A percentile compares a stretch with the other conserved stretches of the same genome.
These are phyloP conservation scores for Lasiurus cinereus DNA, from an alignment of 2,113 vertebrate genomes.

Conservation along the genomic window DNA sequence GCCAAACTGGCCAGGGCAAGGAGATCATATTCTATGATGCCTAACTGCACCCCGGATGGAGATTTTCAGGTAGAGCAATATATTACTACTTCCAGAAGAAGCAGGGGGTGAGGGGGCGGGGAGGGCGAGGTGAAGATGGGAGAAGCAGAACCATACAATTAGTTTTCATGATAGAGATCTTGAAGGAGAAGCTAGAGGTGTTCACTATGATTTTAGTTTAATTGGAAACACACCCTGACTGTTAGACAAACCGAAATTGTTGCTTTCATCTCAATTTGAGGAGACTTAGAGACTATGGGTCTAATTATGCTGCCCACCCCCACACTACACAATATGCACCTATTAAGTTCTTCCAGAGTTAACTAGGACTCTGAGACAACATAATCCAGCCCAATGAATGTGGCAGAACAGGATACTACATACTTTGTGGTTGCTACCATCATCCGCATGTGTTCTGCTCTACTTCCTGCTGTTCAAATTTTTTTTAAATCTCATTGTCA, in stretches of 20 bases:
- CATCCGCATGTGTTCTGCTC: not conserved
- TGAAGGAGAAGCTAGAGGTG: constrained; percentile 19
- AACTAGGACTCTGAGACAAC: not conserved
- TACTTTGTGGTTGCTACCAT: not conserved
- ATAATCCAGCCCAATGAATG: not conserved
- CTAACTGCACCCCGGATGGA: not conserved
- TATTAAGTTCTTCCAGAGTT: not conserved
- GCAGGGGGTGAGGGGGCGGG: too few species aligned
- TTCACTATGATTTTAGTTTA: constrained; percentile 40
- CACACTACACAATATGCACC: not conserved
- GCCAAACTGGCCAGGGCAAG: too few species aligned
- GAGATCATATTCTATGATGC: not conserved
- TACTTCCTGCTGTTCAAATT: constrained; percentile 41
- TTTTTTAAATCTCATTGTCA: not conserved
- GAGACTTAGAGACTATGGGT: not conserved
- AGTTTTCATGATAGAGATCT: constrained; percentile 33
- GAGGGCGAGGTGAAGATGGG: too few species aligned
- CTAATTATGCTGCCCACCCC: not conserved
- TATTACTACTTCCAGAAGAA: not conserved
- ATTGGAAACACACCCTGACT: constrained; percentile 61
- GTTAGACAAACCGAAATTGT: constrained; percentile 55
- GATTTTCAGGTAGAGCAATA: not conserved
- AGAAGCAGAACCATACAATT: constrained; percentile 2
- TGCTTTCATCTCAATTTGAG: constrained; percentile 64
- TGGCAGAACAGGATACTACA: not conserved